A percentile compares a stretch with the other conserved stretches of the same genome.
Conservation (phyloP, 2,888 invertebrate genomes). For the Tenthredo mesomela region DNA sequence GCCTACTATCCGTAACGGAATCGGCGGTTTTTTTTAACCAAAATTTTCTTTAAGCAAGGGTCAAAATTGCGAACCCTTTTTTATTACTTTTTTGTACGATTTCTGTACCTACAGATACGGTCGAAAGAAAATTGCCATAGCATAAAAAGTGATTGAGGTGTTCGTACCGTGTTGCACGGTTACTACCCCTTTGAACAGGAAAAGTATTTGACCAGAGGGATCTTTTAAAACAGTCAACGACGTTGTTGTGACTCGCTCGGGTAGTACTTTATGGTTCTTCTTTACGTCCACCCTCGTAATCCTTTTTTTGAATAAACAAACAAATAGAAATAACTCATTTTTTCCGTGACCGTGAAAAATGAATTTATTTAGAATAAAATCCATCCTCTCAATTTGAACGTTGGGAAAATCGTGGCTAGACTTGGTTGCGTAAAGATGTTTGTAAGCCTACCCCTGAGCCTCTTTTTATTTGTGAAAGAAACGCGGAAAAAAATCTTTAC, state of each 20-base stretch:
- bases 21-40: slow-evolving; percentile 66
- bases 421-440: neutral
- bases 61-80: slow-evolving; percentile 55
- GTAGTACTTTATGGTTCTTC: slow-evolving; percentile 1
- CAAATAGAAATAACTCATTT: slow-evolving; percentile 31
- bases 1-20: slow-evolving; percentile 71
- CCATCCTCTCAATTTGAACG: neutral
- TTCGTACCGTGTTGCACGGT: slow-evolving; percentile 25
- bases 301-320: neutral
- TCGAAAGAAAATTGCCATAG: slow-evolving; percentile 54
- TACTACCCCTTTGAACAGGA: slow-evolving; percentile 26
- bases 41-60: slow-evolving; percentile 23
- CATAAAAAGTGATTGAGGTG: slow-evolving; percentile 57
- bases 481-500: slow-evolving; percentile 28
- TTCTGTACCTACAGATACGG: neutral
- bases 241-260: slow-evolving; percentile 14
- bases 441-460: neutral
- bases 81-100: slow-evolving; percentile 53
- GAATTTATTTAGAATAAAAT: neutral
- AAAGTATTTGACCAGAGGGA: slow-evolving; percentile 3
- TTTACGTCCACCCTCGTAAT: neutral
- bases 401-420: neutral
- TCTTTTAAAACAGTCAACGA: slow-evolving; percentile 22
- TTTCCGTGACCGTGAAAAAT: neutral
- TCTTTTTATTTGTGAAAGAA: slow-evolving; percentile 27